Conservation (phyloP, 2,113 vertebrate species). For the Myotis lucifugus region DNA sequence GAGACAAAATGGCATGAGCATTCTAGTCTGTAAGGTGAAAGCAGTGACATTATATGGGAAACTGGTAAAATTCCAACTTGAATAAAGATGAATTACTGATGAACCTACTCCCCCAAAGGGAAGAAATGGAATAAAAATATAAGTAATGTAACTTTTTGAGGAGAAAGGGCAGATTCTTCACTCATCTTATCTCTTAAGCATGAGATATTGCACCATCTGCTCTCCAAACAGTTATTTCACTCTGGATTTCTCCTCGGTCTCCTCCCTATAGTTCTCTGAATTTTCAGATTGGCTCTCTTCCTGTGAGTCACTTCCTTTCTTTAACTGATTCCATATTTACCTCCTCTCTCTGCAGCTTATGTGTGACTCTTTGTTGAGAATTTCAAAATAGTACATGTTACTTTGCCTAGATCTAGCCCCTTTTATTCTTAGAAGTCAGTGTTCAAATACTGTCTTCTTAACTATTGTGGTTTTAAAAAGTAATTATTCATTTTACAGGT, state of each 20-base stretch:
- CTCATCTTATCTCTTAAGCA: slow-evolving; percentile 68
- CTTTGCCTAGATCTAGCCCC: background rate
- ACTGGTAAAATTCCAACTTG: background rate
- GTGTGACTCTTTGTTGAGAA: slow-evolving; percentile 68
- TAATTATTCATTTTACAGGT: background rate
- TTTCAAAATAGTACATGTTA: slow-evolving; percentile 71
- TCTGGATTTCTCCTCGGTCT: slow-evolving; percentile 59
- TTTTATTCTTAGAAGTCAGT: slow-evolving; percentile 45
- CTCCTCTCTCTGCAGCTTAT: slow-evolving; percentile 34
- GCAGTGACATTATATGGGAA: background rate
- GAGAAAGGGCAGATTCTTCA: slow-evolving; percentile 62
- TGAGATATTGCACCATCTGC: slow-evolving; percentile 74
- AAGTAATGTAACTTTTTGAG: slow-evolving; percentile 45
- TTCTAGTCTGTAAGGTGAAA: background rate
- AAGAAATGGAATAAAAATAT: background rate
- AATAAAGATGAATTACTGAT: slow-evolving; percentile 51
- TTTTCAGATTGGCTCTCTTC: slow-evolving; percentile 74
- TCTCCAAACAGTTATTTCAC: slow-evolving; percentile 47
- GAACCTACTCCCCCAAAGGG: slow-evolving; percentile 2
- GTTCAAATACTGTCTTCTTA: background rate
- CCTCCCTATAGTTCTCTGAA: slow-evolving; percentile 62
- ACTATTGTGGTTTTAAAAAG: background rate
- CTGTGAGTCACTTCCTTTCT: slow-evolving; percentile 78
- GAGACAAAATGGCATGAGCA: background rate
- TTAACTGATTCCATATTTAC: slow-evolving; percentile 77